Conservation (phyloP, 2,888 invertebrate species). For the Maniola hyperantus region DNA sequence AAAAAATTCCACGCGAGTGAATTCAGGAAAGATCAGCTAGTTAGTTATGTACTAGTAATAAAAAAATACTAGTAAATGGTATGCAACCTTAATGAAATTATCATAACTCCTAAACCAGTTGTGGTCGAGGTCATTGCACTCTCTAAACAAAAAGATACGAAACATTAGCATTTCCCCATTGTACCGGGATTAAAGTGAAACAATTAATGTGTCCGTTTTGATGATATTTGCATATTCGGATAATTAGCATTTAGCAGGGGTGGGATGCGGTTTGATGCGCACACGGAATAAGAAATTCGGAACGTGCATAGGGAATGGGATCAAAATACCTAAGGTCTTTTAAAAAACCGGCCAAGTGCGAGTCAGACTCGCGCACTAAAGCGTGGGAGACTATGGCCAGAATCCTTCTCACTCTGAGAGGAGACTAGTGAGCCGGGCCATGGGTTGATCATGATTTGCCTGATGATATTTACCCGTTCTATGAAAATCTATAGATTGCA, state of each 20-base stretch:
- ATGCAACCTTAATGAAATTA: background rate
- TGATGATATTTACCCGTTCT: no score
- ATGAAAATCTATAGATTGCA: no score
- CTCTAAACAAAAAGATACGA: slow-evolving; percentile 23
- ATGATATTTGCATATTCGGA: slow-evolving; percentile 57
- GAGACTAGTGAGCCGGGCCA: no score
- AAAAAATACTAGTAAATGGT: background rate
- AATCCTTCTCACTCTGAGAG: no score
- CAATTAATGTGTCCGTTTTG: slow-evolving; percentile 54
- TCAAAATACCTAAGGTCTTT: background rate
- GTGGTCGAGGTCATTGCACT: slow-evolving; percentile 3
- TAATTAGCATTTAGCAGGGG: slow-evolving; percentile 56
- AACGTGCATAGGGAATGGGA: slow-evolving; percentile 13
- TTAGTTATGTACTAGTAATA: no score
- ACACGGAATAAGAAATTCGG: slow-evolving; percentile 19
- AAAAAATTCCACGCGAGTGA: no score
- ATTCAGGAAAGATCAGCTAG: no score
- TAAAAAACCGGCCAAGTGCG: no score
- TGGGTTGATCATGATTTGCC: no score
- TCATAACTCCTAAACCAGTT: background rate
- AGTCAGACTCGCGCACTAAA: no score
- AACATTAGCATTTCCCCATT: slow-evolving; percentile 43
- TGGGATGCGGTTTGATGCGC: slow-evolving; percentile 34
- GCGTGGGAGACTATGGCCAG: no score
- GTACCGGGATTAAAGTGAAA: slow-evolving; percentile 53